Evolutionary conservation across 2,797 vertebrate genomes (phyloP), one percentile per base, ranked within the genome.

Genomic region (Odontamblyopus rebecca): DNA sequence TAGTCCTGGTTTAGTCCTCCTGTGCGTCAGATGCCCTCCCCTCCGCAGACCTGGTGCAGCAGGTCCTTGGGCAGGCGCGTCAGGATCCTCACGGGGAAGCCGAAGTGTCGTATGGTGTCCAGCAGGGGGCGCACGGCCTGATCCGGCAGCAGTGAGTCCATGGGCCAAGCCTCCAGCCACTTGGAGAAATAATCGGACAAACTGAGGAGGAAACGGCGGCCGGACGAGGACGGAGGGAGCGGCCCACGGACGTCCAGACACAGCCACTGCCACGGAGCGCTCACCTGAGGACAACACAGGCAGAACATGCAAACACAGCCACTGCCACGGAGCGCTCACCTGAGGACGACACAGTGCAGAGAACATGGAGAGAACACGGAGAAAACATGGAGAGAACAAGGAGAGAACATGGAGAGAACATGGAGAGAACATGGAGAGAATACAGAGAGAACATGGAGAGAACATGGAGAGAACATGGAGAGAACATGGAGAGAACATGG

Each of bases 191-290:
- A 90, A 78, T 93, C 92, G 0, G 82, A 88, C 51, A 93, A 38
- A 0, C 87, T 88, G 48, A 93, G 27, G n/a, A 93, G 66, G 79
- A 89, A 93, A 61, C 72, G 84, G 87, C 91, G 81, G 54, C 83
- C 83, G 4, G 82, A 91, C 19, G 35, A 54, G 0, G 92, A 92
- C 27, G 68, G 61, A 0, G 90, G 87, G 61, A 93, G 78, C 2
- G 92, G 91, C 1, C 93, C 93, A 12, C 91, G 84, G 59, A 94
- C 74, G 29, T 94, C 93, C 82, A 94, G 77, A 6, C 86, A 89
- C 0, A 94, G 85, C 93, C 93, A 94, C 76, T 93, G 81, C 93
- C 92, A 93, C 12, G 91, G 68, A 70, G 89, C 90, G 0, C 70
- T 86, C 75, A 93, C 90, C 93, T 94, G 76, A 54, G 1, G 0